Base-by-base conservation (phyloP, 1,140 invertebrate genomes). In the Atta colombica region DNA sequence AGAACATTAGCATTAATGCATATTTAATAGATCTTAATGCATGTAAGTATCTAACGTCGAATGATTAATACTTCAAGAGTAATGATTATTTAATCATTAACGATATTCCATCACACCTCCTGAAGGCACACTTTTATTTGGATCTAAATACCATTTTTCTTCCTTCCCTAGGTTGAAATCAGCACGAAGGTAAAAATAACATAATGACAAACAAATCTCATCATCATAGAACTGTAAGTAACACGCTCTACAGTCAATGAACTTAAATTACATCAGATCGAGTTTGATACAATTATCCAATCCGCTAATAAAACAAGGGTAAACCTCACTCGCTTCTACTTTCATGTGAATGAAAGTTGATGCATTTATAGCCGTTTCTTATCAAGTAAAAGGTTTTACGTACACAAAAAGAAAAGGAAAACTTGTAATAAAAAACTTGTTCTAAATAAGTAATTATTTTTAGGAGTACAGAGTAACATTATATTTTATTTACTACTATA, bases 201-300 rank as follows among this genome's bases (percentile, higher is more conserved):
- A 86, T 69, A 49, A 60, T 16, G 58, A 72, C 21, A 60, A 28
- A 72, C 39, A 49, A 68, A 90, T 87, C 85, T 74, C 28, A 71
- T 65, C 51, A 61, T 71, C 63, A 75, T 85, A 75, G 49, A 65
- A 55, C 77, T 49, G 18, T 77, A 69, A 75, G 66, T 81, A 81
- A 69, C 35, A 31, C 60, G 51, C 53, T 55, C 68, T 49, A 31
- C 39, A 49, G 58, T 71, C 55, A 90, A 85, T 71, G 81, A 90
- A 81, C 81, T 86, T 63, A 80, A 90, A 90, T 90, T 82, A 90
- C 69, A 31, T 90, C 74, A 63, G 86, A 90, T 90, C 39, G 66
- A 82, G 77, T 82, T 90, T 90, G 45, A 90, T 88, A 90, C 61
- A 86, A 90, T 90, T 90, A 90, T 87, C 72, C 86, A 90, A 90